A percentile compares a stretch with the other conserved stretches of the same genome.
Evolutionary conservation across 2,797 vertebrate species (phyloP).

Genomic region (Ammospiza maritima): DNA sequence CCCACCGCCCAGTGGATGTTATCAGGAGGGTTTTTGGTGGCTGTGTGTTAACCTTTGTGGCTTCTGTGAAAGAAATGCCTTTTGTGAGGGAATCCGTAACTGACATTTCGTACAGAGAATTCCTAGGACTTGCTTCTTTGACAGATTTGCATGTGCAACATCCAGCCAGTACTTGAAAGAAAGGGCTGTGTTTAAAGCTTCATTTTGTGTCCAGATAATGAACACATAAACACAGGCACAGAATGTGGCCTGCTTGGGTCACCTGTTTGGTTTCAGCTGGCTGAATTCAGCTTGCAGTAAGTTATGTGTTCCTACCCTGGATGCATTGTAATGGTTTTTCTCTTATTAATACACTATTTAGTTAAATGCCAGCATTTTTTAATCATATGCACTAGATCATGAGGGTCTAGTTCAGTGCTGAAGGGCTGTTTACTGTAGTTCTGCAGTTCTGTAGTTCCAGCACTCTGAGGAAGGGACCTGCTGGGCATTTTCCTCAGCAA

Average conservation of each 20-base stretch:
- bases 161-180: neutral
- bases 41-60: neutral
- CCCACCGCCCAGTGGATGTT: fast-evolving
- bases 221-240: neutral
- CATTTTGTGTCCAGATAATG: neutral
- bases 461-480: neutral
- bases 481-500: neutral
- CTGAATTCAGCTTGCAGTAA: neutral
- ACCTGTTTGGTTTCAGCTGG: neutral
- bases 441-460: neutral
- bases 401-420: neutral
- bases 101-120: neutral
- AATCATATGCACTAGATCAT: neutral
- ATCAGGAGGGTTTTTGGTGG: neutral
- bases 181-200: neutral
- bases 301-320: neutral
- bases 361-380: neutral
- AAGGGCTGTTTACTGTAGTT: neutral
- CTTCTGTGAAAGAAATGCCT: neutral
- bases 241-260: neutral
- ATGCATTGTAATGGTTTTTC: neutral
- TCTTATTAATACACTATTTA: fast-evolving
- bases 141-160: neutral
- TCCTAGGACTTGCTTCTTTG: neutral
- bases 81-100: neutral